Evolutionary conservation across 53 echinoderm and acorn worm genomes (phyloP).

Genomic region (Luidia sarsii): DNA sequence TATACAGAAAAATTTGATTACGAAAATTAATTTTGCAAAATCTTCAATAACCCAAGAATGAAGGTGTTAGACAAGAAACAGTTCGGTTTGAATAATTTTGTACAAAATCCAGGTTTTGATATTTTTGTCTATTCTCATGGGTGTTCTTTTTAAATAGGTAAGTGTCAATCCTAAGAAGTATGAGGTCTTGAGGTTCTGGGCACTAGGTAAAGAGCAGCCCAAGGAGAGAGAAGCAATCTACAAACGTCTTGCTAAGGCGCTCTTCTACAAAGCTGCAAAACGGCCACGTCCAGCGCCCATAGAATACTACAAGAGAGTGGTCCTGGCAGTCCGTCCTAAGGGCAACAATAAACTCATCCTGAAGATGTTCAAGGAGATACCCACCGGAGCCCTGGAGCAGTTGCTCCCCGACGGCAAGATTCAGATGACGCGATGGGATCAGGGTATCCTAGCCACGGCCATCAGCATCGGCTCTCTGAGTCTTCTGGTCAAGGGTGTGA

Average conservation of each 20-base stretch:
- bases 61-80: too few species aligned
- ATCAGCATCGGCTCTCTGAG: slow-evolving; percentile 77
- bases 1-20: too few species aligned
- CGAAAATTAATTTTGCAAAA: too few species aligned
- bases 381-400: slow-evolving; percentile 87
- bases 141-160: slow-evolving; percentile 66
- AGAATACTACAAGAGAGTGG: slow-evolving; percentile 91
- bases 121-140: too few species aligned
- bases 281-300: slow-evolving; percentile 74
- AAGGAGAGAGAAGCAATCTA: slow-evolving; percentile 71
- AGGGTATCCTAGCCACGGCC: slow-evolving; percentile 71
- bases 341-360: slow-evolving; percentile 85
- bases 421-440: slow-evolving; percentile 87
- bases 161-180: slow-evolving; percentile 93
- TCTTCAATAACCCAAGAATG: too few species aligned
- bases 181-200: slow-evolving; percentile 91
- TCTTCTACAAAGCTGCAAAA: slow-evolving; percentile 78
- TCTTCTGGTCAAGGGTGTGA: slow-evolving; percentile 78
- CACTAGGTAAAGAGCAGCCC: slow-evolving; percentile 87
- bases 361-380: slow-evolving; percentile 99
- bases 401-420: slow-evolving; percentile 96
- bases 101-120: too few species aligned
- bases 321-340: slow-evolving; percentile 93
- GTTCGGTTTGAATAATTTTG: too few species aligned
- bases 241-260: slow-evolving; percentile 47